Evolutionary conservation across 1,140 invertebrate species (phyloP).

Genomic region (Neomicropteryx cornuta): DNA sequence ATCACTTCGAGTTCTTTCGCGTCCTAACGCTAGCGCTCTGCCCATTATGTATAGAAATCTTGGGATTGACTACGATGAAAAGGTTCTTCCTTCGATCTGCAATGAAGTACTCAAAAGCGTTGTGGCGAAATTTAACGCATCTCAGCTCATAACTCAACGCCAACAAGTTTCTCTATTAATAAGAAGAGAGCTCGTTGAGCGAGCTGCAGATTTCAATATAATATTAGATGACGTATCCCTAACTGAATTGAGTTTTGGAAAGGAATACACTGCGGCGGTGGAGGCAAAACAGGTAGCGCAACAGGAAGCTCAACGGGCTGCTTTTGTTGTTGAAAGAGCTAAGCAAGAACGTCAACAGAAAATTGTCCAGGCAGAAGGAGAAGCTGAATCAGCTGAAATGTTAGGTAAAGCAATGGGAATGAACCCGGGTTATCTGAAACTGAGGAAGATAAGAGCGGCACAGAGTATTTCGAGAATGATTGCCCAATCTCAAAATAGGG

Average conservation of each 20-base stretch:
- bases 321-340: constrained; percentile 95
- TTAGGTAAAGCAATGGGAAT: constrained; percentile 89
- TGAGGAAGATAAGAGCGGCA: constrained; percentile 94
- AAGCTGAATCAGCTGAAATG: constrained; percentile 97
- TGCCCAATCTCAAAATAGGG: constrained; percentile 87
- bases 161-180: constrained; percentile 94
- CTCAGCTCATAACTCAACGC: constrained; percentile 96
- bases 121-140: constrained; percentile 99
- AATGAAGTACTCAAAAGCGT: constrained; percentile 99
- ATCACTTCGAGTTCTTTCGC: constrained; percentile 86
- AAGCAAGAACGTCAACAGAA: constrained; percentile 98
- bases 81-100: constrained; percentile 93
- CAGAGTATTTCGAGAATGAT: constrained; percentile 97
- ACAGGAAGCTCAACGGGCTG: constrained; percentile 97
- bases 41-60: constrained; percentile 85
- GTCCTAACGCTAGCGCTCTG: constrained; percentile 74
- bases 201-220: constrained; percentile 98
- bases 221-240: constrained; percentile 99
- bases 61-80: constrained; percentile 80
- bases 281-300: constrained; percentile 99
- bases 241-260: constrained; percentile 96
- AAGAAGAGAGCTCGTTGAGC: constrained; percentile 84
- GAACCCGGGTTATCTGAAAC: constrained; percentile 96
- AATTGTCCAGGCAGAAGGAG: constrained; percentile 99
- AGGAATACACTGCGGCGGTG: constrained; percentile 98